Conservation (phyloP, 2,113 vertebrate genomes). For the Perca schrenkii region DNA sequence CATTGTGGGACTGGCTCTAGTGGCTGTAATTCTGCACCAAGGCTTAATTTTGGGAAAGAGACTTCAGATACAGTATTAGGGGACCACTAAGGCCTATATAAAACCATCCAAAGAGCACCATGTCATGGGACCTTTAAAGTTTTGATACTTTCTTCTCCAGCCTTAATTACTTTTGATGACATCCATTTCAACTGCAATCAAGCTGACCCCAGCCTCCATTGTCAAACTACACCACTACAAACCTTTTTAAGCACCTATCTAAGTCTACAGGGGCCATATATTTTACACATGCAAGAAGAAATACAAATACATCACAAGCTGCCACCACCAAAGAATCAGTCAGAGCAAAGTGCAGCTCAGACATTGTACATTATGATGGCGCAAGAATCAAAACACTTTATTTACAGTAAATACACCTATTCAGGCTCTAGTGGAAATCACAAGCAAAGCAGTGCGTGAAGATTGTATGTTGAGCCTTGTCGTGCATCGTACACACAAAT, state of each 20-base stretch:
- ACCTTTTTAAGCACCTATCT: neutral
- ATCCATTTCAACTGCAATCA: neutral
- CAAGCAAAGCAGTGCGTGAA: neutral
- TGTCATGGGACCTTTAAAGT: neutral
- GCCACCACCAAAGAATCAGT: neutral
- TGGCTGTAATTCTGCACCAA: too few species aligned
- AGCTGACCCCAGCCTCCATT: neutral
- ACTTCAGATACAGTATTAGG: too few species aligned
- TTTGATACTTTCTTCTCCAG: neutral
- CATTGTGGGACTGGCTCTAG: too few species aligned
- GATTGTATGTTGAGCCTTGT: constrained; percentile 26
- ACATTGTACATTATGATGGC: neutral
- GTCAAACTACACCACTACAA: neutral
- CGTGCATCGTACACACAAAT: neutral
- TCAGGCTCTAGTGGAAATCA: constrained; percentile 30
- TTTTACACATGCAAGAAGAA: neutral
- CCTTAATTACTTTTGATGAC: neutral
- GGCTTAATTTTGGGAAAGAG: too few species aligned
- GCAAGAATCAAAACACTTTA: neutral
- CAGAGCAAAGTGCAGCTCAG: constrained; percentile 1
- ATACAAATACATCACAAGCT: neutral
- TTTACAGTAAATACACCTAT: constrained; percentile 4
- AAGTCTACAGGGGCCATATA: neutral
- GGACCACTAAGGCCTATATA: too few species aligned
- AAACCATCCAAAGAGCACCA: too few species aligned